Evolutionary conservation across 2,888 invertebrate genomes (phyloP), one percentile per base, ranked within the genome.

Genomic region (Hydroisotoma schaefferi): DNA sequence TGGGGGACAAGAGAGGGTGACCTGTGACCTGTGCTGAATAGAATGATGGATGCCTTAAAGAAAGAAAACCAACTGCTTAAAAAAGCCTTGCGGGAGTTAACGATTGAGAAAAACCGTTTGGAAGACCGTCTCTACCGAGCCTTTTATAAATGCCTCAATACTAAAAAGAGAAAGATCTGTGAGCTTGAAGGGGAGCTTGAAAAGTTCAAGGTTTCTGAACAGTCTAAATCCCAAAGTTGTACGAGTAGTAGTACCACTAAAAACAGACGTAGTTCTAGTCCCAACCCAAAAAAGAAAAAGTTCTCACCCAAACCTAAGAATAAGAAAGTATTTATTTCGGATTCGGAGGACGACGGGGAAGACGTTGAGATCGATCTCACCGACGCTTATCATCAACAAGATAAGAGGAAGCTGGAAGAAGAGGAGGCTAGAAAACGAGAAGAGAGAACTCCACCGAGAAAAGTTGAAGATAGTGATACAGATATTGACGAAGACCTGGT

Each of bases 151-250:
- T 22, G 58, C 8, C 20, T 65, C 10, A 54, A 53, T 6, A 40
- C 65, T 6, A 65, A 65, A 23, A 65, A 65, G 27, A 28, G 38
- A 25, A 58, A 48, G 47, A 53, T 65, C 10, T 51, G 44, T 15
- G 44, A 49, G 20, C 29, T 65, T 23, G 56, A 65, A 43, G 22
- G 25, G 6, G 23, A 61, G 33, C 15, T 56, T 2, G 27, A 8
- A 2, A 23, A 1, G 20, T 20, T 58, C 10, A 20, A 55, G 20
- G n/a, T n/a, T n/a, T n/a, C n/a, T n/a, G n/a, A n/a, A n/a, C n/a
- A n/a, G n/a, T n/a, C n/a, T n/a, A n/a, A n/a, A n/a, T n/a, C n/a
- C n/a, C n/a, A n/a, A n/a, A n/a, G n/a, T n/a, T n/a, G 18, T n/a
- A 55, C 20, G 46, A 46, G 40, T 26, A 40, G 12, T n/a, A n/a